Conservation (phyloP, 2,797 vertebrate genomes). For the Gadopsis marmoratus region DNA sequence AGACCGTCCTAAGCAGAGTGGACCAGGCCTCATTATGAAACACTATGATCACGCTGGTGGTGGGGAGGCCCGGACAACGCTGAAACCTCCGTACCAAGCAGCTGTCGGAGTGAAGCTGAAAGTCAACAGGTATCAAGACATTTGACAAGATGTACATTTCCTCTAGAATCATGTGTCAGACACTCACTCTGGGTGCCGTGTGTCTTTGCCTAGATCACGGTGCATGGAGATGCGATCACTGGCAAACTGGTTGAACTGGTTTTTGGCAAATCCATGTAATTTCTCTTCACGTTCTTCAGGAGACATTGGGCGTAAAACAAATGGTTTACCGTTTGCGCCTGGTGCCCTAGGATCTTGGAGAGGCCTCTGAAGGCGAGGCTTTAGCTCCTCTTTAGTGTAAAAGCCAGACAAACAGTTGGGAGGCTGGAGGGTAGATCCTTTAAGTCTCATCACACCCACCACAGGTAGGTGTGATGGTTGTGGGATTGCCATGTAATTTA, state of each 20-base stretch:
- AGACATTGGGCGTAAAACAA: conserved; percentile 77
- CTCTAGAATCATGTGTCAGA: background rate
- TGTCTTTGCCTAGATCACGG: conserved; percentile 87
- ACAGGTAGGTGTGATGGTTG: conserved; percentile 65
- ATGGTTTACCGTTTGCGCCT: conserved; percentile 85
- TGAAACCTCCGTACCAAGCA: conserved; percentile 87
- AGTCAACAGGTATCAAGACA: conserved; percentile 18
- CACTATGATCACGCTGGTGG: conserved; percentile 89
- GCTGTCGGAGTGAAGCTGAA: conserved; percentile 64
- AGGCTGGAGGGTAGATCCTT: conserved; percentile 74
- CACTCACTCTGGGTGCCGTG: conserved; percentile 87
- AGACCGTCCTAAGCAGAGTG: conserved; percentile 84
- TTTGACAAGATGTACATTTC: background rate
- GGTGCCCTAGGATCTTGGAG: conserved; percentile 83
- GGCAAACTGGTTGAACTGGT: conserved; percentile 90
- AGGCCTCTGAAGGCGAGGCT: conserved; percentile 84
- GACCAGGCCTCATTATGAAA: conserved; percentile 88
- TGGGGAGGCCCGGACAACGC: conserved; percentile 85
- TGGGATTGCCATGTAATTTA: conserved; percentile 25
- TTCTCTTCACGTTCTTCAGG: conserved; percentile 81
- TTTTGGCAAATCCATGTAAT: conserved; percentile 81
- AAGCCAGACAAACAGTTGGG: conserved; percentile 83
- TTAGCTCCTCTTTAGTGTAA: conserved; percentile 86
- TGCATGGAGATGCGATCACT: conserved; percentile 90
- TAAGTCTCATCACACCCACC: conserved; percentile 73